Base-by-base conservation (phyloP, 1,140 invertebrate genomes). In the Zaprionus vittiger region DNA sequence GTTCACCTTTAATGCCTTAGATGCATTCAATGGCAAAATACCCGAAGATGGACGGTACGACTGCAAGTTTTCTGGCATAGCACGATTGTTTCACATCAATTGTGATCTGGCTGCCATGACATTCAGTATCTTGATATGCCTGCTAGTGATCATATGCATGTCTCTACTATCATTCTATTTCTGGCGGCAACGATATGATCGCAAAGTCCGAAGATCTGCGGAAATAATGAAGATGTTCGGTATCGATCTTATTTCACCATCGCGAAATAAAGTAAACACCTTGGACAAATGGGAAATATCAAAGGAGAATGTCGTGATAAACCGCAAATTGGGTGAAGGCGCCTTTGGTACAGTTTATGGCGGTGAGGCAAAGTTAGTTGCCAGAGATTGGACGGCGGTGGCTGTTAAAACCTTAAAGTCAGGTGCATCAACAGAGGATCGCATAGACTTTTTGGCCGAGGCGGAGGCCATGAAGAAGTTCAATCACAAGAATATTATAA, bases 391-490 rank as follows among this genome's bases (percentile, higher is more conserved):
- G 97, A 95, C 96, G 2, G 96, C 97, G 1, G 97, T 98, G 0
- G 98, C 98, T 11, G 97, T 98, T 0, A 99, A 99, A 93, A 98
- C 98, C 0, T 93, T 98, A 0, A 98, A 98, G 92, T 93, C 95
- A 11, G 96, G 97, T 1, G 97, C 96, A 2, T 95, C 95, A 1
- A 95, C 95, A 7, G 97, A 98, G 80, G 96, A 98, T 86, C 98
- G 98, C 91, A 93, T 98, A n/a, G 97, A 98, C 91, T 98, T 98
- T 80, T 93, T 98, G n/a, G 96, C 96, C 62, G 98, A 99, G 92
- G 97, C 97, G 1, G 97, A 98, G 91, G 95, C 97, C 22, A 98
- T 99, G 97, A 98, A 98, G 85, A 94, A 96, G 55, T 97, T 99
- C 91, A 96, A 97, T 57, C 98, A 99, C 91, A 96, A 96, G 74